Evolutionary conservation across 2,113 vertebrate genomes (phyloP).

Genomic region (Poicephalus meyeri): DNA sequence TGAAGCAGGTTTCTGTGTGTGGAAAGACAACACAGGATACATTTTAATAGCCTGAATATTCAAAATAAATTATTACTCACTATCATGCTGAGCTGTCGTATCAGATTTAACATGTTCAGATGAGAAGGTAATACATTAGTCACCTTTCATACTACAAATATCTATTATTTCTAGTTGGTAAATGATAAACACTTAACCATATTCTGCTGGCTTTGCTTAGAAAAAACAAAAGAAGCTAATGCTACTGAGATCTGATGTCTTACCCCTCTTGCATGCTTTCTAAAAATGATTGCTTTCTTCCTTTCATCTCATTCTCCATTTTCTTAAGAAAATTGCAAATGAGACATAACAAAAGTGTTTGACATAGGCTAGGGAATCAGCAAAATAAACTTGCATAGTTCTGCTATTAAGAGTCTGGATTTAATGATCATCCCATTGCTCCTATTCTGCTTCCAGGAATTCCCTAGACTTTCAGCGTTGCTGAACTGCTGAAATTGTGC

Average conservation of each 20-base stretch:
- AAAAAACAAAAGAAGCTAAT: not conserved
- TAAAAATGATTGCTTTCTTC: not conserved
- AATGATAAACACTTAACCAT: constrained; percentile 1
- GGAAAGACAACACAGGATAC: constrained; percentile 19
- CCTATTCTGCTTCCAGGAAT: not conserved
- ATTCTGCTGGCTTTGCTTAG: not conserved
- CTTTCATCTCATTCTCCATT: not conserved
- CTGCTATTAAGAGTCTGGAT: not conserved
- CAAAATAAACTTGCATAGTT: not conserved
- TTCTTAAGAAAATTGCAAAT: not conserved
- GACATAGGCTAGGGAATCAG: not conserved
- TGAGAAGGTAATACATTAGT: constrained; percentile 19
- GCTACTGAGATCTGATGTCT: not conserved
- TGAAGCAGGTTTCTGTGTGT: not conserved
- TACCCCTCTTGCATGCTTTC: not conserved
- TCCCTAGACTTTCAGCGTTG: not conserved
- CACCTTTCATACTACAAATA: constrained; percentile 28
- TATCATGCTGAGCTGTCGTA: constrained; percentile 17
- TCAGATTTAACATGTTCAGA: constrained; percentile 13
- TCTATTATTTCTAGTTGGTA: not conserved
- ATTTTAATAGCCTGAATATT: constrained; percentile 44
- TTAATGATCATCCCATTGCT: not conserved
- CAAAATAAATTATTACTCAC: constrained; percentile 26
- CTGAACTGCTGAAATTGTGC: not conserved
- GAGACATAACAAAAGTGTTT: not conserved